A percentile compares a stretch with the other conserved stretches of the same genome.
phyloP scores from a whole-genome alignment of 2,113 vertebrate species.

The Myotis yumanensis region DNA sequence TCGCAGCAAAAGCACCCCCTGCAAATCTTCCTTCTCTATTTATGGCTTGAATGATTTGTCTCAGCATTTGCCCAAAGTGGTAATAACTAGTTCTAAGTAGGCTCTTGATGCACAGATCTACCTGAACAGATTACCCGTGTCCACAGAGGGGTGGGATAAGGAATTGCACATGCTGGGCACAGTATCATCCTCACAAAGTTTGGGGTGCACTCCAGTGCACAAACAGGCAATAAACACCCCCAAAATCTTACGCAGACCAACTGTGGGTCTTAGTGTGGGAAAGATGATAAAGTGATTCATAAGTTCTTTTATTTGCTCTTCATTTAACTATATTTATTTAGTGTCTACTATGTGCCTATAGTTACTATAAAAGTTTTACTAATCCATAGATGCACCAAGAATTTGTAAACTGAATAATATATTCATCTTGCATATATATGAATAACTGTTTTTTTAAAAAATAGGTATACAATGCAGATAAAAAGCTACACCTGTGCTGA shows the following conservation, averaged over 20 bases:
- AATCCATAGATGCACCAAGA: not conserved
- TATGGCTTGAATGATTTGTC: not conserved
- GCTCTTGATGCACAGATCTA: not conserved
- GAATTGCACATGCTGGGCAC: not conserved
- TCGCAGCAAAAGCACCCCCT: not conserved
- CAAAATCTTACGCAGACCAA: not conserved
- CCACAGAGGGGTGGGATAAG: not conserved
- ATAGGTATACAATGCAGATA: not conserved
- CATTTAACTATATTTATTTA: not conserved
- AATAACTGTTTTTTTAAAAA: not conserved
- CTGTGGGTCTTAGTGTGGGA: not conserved
- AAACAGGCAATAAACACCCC: not conserved
- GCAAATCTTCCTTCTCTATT: not conserved
- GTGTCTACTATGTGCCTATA: not conserved
- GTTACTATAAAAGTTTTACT: not conserved
- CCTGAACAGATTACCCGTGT: not conserved
- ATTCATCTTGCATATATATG: not conserved
- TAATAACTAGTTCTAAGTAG: slow-evolving; percentile 27
- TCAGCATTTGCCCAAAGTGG: slow-evolving; percentile 37
- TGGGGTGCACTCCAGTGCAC: not conserved
- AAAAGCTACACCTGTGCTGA: not conserved
- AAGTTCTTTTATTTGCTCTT: not conserved
- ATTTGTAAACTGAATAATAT: not conserved
- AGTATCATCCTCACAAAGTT: not conserved
- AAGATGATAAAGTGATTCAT: not conserved